phyloP scores from a whole-genome alignment of 2,797 vertebrate species.

The Danio aesculapii region DNA sequence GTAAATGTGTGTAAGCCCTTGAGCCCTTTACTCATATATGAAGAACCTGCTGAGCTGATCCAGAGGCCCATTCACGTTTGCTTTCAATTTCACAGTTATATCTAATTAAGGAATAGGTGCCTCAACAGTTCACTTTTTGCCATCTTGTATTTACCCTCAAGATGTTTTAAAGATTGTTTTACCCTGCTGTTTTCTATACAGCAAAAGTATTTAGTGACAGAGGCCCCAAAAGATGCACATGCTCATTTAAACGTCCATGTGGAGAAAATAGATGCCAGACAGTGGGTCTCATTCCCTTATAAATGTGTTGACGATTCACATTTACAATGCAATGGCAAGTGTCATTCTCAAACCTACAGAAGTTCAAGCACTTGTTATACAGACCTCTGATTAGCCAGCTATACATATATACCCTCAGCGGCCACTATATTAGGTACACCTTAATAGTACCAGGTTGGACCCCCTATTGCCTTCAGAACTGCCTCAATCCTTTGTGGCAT shows the following conservation, averaged over 20 bases:
- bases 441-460: no score
- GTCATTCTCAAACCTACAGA: no score
- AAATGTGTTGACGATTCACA: no score
- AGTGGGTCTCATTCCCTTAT: no score
- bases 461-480: no score
- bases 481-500: no score
- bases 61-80: not conserved
- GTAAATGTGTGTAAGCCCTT: constrained; percentile 29
- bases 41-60: not conserved
- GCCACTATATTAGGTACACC: no score
- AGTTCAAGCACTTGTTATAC: no score
- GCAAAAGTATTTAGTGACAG: not conserved
- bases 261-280: not conserved
- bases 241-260: not conserved
- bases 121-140: not conserved
- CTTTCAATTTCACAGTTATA: not conserved
- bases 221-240: not conserved
- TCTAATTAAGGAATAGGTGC: not conserved
- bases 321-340: no score
- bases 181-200: not conserved
- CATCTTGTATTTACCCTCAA: not conserved
- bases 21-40: not conserved
- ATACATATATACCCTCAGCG: no score
- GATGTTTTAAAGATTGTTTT: constrained; percentile 20
- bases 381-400: no score